phyloP scores from a whole-genome alignment of 2,113 vertebrate genomes.

The Bothrops jararaca region DNA sequence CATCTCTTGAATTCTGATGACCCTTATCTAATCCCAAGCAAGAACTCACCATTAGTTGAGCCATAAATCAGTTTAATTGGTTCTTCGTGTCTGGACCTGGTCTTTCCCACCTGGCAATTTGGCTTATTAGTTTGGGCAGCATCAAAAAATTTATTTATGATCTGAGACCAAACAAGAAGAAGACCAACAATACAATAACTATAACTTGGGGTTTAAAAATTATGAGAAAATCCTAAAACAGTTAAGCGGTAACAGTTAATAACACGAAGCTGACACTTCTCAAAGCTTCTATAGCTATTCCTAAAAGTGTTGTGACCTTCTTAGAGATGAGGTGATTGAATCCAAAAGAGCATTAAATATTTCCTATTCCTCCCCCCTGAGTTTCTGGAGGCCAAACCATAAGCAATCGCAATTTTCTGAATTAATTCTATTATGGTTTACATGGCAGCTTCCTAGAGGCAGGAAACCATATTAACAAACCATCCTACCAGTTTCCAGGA shows the following conservation, averaged over 20 bases:
- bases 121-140: neutral
- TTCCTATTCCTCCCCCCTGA: neutral
- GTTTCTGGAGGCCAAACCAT: neutral
- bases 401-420: neutral
- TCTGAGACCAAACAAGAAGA: neutral
- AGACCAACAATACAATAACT: neutral
- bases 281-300: neutral
- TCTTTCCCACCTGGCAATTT: neutral
- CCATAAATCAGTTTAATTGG: too few relatives aligned
- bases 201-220: neutral
- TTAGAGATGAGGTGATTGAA: neutral
- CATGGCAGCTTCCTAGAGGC: neutral
- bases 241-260: neutral
- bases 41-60: too few relatives aligned
- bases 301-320: neutral
- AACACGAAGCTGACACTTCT: neutral
- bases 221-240: neutral
- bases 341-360: neutral
- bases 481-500: neutral
- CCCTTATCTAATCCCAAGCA: too few relatives aligned
- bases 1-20: too few relatives aligned
- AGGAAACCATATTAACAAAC: neutral
- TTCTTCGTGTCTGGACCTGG: too few relatives aligned
- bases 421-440: neutral
- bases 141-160: neutral